Base-by-base conservation (phyloP, 2,888 invertebrate genomes). In the Ectemnius lituratus region DNA sequence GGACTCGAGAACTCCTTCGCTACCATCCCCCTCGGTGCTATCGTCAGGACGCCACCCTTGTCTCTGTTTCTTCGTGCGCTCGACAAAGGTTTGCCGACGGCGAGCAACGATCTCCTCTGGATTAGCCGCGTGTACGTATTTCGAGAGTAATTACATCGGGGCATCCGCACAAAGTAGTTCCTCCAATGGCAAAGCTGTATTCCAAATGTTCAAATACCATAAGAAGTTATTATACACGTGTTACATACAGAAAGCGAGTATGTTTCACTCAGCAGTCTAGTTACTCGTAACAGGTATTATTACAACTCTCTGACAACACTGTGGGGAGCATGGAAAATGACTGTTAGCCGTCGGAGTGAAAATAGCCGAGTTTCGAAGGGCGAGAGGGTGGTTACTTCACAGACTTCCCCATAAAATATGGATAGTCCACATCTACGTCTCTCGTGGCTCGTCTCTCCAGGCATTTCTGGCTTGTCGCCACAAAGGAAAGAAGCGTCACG, bases 401-500 rank as follows among this genome's bases (percentile, higher is more conserved):
- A 6, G 16, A 20, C 47, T 23, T 28, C 46, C 58, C 45, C 73
- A 87, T 87, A 84, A 87, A 87, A 86, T 85, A 86, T 86, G 86
- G 80, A 85, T 82, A 80, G 80, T 63, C 77, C 79, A 76, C 75
- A 76, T 75, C 76, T 79, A 77, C 76, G 76, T 76, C 77, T 81
- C 76, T 77, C 23, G 23, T 23, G 23, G 23, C 23, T 23, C 23
- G 23, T 23, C 23, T 23, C 23, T 23, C 23, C n/a, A 37, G 63
- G 70, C 52, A 37, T 37, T 8, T 37, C 75, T 72, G 80, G 84
- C 74, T 66, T 52, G 73, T 59, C 80, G 83, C 84, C 85, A 87
- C 85, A 85, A 87, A 87, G 85, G 84, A 83, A 80, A 37, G 37
- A 37, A 83, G 84, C 84, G 88, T 87, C 86, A 87, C 81, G 87